phyloP scores from a whole-genome alignment of 92 coral and sea anemone species.

The Isaurus tuberculatus region DNA sequence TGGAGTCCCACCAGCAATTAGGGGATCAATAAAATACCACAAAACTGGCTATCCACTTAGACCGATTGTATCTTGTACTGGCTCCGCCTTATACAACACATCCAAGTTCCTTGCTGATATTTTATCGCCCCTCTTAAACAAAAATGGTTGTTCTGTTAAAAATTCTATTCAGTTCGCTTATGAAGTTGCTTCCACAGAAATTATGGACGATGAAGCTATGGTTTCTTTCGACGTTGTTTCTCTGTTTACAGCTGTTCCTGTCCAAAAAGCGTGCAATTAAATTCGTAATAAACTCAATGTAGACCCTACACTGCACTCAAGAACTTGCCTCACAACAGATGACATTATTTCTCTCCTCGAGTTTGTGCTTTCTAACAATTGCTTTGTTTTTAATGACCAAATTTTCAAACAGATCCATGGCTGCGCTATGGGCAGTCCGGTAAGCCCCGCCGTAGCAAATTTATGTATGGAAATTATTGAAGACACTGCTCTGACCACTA shows the following conservation, averaged over 20 bases:
- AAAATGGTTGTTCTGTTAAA: conserved; percentile 36
- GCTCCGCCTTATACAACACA: conserved; percentile 51
- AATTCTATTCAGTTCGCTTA: conserved; percentile 48
- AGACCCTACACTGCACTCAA: neutral
- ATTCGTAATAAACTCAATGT: conserved; percentile 32
- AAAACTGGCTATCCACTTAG: conserved; percentile 39
- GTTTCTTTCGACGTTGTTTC: conserved; percentile 59
- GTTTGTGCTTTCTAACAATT: conserved; percentile 18
- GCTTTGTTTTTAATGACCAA: conserved; percentile 3
- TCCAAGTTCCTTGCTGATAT: conserved; percentile 43
- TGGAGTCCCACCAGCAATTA: conserved; percentile 43
- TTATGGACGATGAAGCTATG: conserved; percentile 54
- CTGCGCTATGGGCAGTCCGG: conserved; percentile 46
- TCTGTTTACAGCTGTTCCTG: conserved; percentile 55
- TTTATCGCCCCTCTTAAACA: conserved; percentile 39
- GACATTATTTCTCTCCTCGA: neutral
- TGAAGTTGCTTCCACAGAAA: conserved; percentile 28
- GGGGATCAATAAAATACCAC: conserved; percentile 45
- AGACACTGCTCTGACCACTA: conserved; percentile 24
- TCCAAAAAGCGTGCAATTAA: conserved; percentile 45
- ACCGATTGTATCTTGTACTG: conserved; percentile 57
- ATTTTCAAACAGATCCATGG: conserved; percentile 47
- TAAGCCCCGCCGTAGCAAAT: conserved; percentile 20
- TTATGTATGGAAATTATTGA: conserved; percentile 22
- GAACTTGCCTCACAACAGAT: conserved; percentile 1